Base-by-base conservation (phyloP, 1,140 invertebrate species). In the Anastatus disparis region DNA sequence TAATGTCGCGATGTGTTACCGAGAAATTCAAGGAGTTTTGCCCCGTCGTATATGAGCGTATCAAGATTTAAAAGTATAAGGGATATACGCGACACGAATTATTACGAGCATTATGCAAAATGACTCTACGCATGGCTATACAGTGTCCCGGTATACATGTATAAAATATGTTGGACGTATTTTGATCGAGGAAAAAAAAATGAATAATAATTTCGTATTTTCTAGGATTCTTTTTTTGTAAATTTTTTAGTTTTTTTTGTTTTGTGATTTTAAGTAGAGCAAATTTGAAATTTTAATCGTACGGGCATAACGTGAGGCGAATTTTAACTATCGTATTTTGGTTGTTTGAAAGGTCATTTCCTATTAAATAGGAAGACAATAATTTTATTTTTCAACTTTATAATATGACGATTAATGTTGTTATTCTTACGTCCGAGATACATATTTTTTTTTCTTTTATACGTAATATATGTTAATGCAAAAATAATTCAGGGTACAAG, bases 61-160 rank as follows among this genome's bases (percentile, higher is more conserved):
- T 58, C 55, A 17, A 38, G 53, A 56, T 56, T n/a, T n/a, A 10
- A 35, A 29, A 29, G 24, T 8, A 8, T n/a, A 20, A 2, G 13
- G 10, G 22, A 29, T 4, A 53, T 26, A 56, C 53, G 53, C 53
- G 53, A 56, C 53, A 13, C n/a, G 53, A 56, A 56, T n/a, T 58
- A 58, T 55, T 42, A 42, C 35, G 35, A 58, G 20, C 22, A 3
- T 22, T 24, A 22, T 38, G 29, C 55, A 35, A 58, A 35, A 20
- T 38, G 17, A 2, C 6, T 27, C 4, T 20, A 20, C 46, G 22
- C 46, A 8, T 44, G 3, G 10, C n/a, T n/a, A n/a, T n/a, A n/a
- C n/a, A n/a, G n/a, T n/a, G 42, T 44, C 42, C 3, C 42, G 42
- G 15, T 44, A 44, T 15, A 44, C 15, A 17, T 44, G 15, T 35